Evolutionary conservation across 2,888 invertebrate species (phyloP).

Genomic region (Mythimna lalbum): DNA sequence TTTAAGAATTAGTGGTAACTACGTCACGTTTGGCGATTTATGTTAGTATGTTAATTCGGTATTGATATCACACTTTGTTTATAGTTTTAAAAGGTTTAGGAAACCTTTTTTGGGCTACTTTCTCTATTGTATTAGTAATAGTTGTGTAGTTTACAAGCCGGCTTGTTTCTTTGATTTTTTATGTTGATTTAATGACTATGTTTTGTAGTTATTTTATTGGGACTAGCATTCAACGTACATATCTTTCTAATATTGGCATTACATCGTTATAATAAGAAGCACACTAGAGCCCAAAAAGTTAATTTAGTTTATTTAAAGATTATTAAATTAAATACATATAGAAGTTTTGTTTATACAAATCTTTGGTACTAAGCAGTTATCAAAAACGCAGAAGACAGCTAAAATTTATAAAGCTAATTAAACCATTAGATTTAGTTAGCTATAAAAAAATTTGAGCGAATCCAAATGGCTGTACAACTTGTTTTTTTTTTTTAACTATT

Average conservation of each 20-base stretch:
- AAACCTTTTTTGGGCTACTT: slow-evolving; percentile 25
- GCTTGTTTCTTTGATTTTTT: slow-evolving; percentile 29
- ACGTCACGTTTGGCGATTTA: slow-evolving; percentile 80
- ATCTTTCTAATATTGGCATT: too few relatives aligned
- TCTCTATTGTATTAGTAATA: slow-evolving; percentile 56
- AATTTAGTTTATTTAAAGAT: too few relatives aligned
- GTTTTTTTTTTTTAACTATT: too few relatives aligned
- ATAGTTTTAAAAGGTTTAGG: slow-evolving; percentile 67
- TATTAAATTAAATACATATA: too few relatives aligned
- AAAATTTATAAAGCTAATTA: too few relatives aligned
- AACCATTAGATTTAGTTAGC: too few relatives aligned
- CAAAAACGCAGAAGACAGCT: too few relatives aligned
- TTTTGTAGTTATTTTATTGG: background rate
- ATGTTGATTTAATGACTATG: slow-evolving; percentile 16
- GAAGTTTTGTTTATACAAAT: too few relatives aligned
- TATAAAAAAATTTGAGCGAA: too few relatives aligned
- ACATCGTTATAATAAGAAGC: background rate
- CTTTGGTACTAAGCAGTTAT: too few relatives aligned
- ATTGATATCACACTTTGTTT: slow-evolving; percentile 77
- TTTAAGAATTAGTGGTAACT: slow-evolving; percentile 88
- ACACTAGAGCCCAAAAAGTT: too few relatives aligned
- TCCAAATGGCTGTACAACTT: too few relatives aligned
- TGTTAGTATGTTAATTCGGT: slow-evolving; percentile 82
- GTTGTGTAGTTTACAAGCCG: slow-evolving; percentile 45
- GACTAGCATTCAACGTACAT: background rate